Conservation (phyloP, 2,888 invertebrate species). For the Gryllus longicercus region DNA sequence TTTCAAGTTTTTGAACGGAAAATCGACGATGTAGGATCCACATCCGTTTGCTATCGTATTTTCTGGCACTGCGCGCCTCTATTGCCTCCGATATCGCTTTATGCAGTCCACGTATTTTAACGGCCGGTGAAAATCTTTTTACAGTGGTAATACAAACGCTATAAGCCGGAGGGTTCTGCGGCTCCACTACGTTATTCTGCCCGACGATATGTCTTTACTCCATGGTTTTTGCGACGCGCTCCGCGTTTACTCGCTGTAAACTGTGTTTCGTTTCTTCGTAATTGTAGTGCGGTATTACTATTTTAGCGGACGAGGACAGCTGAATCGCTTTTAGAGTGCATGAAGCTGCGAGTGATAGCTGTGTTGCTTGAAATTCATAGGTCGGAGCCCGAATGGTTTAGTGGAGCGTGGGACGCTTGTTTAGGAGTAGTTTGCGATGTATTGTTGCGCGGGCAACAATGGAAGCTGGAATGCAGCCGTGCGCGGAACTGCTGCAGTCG, state of each 20-base stretch:
- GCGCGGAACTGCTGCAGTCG: too few species aligned
- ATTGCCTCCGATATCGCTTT: background rate
- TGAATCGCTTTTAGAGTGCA: background rate
- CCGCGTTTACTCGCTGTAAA: background rate
- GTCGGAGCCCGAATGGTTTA: background rate
- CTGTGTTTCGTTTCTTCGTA: conserved; percentile 17
- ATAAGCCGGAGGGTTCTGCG: background rate
- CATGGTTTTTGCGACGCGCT: background rate
- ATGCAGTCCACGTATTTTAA: background rate
- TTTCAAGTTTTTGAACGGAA: too few species aligned
- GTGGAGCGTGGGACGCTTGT: background rate
- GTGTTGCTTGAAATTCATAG: background rate
- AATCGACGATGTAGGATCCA: too few species aligned
- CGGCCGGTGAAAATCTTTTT: conserved; percentile 1
- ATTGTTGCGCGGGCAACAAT: background rate
- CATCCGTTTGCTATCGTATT: too few species aligned
- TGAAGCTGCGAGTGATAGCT: background rate
- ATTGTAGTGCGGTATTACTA: conserved; percentile 2
- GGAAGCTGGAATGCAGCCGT: background rate
- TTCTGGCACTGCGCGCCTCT: too few species aligned
- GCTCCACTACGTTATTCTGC: background rate
- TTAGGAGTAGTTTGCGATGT: background rate
- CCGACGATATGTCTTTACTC: background rate
- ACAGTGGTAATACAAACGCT: background rate
- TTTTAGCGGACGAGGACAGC: background rate